phyloP scores from a whole-genome alignment of 2,113 vertebrate genomes.

The Neodon shergylaensis region DNA sequence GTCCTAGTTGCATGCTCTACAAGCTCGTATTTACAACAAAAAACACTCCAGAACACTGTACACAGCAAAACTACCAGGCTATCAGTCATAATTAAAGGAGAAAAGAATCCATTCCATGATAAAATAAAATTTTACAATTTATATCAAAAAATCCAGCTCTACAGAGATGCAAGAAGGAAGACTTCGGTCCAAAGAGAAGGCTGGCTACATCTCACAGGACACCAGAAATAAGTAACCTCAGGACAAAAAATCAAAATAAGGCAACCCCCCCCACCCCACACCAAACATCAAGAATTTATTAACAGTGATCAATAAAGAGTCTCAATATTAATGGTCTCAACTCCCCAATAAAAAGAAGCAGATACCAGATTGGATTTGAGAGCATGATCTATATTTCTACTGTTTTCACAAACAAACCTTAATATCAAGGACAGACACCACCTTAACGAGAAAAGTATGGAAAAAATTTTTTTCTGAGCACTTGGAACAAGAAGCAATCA shows the following conservation, averaged over 20 bases:
- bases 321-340: background rate
- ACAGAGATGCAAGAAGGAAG: background rate
- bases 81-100: background rate
- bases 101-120: background rate
- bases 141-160: background rate
- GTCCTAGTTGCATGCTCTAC: background rate
- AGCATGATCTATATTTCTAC: background rate
- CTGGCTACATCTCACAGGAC: background rate
- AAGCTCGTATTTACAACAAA: background rate
- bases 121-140: background rate
- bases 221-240: background rate
- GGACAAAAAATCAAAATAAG: no score
- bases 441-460: background rate
- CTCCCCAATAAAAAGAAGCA: background rate
- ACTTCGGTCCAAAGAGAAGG: background rate
- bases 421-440: background rate
- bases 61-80: background rate
- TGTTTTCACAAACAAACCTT: background rate
- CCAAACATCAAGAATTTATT: fast-evolving
- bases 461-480: background rate
- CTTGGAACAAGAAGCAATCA: background rate
- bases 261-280: background rate
- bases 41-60: background rate
- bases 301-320: background rate
- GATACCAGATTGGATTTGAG: background rate